Percentiles rank a stretch among this genome's conserved stretches.
Evolutionary conservation across 1,140 invertebrate genomes (phyloP).

Genomic region (Macrocentrus cingulum): DNA sequence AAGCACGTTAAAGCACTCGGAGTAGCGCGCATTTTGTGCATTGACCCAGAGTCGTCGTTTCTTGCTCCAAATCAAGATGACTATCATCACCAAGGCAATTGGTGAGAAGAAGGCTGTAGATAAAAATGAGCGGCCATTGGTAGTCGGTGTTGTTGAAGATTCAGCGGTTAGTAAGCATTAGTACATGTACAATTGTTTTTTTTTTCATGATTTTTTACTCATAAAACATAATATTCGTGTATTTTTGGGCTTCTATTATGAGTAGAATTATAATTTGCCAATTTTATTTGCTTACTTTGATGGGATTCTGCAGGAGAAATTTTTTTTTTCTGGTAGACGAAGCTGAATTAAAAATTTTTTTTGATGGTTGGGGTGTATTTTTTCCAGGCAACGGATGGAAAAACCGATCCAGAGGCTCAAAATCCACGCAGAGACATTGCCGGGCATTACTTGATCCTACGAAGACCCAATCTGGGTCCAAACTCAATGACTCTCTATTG

Average conservation of each 20-base stretch:
- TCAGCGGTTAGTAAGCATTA: neutral
- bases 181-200: no score
- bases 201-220: no score
- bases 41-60: neutral
- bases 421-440: conserved; percentile 33
- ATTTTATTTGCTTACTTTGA: no score
- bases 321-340: no score
- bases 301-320: no score
- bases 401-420: conserved; percentile 50
- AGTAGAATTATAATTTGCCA: no score
- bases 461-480: conserved; percentile 50
- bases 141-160: conserved; percentile 48
- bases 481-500: conserved; percentile 68
- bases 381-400: conserved; percentile 38
- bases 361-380: no score
- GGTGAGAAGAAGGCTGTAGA: conserved; percentile 65
- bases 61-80: conserved; percentile 56
- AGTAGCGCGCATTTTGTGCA: no score
- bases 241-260: no score
- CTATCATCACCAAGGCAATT: conserved; percentile 68
- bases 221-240: no score
- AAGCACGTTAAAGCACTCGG: no score
- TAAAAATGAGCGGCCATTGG: conserved; percentile 66
- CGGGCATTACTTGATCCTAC: conserved; percentile 44
- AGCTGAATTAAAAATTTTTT: no score